Evolutionary conservation across 1,140 invertebrate genomes (phyloP).

Genomic region (Drosophila simulans): DNA sequence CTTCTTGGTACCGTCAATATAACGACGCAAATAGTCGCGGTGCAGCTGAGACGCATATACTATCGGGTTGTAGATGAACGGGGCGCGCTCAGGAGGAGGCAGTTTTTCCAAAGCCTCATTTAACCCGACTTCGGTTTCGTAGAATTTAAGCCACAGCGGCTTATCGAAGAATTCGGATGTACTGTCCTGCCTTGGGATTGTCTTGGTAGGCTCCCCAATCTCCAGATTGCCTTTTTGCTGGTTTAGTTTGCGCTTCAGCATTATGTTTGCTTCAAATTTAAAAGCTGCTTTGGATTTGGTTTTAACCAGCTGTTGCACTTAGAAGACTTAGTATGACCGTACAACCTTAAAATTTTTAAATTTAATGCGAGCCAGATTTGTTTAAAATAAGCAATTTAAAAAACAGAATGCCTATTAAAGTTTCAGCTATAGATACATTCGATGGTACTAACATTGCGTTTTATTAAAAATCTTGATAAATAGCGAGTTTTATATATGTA

Average conservation of each 20-base stretch:
- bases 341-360: background rate
- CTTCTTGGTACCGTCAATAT: constrained; percentile 88
- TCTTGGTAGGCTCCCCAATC: background rate
- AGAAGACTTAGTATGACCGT: background rate
- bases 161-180: constrained; percentile 47
- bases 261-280: constrained; percentile 11
- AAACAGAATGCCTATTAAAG: too few species aligned
- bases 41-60: constrained; percentile 92
- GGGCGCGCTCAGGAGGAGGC: constrained; percentile 27
- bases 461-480: constrained; percentile 29
- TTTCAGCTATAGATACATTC: too few species aligned
- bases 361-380: background rate
- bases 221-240: constrained; percentile 11
- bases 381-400: too few species aligned
- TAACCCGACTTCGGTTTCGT: constrained; percentile 50
- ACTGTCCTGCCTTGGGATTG: background rate
- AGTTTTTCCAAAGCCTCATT: constrained; percentile 41
- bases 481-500: constrained; percentile 6
- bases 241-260: constrained; percentile 61
- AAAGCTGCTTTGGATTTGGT: background rate
- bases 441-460: constrained; percentile 27
- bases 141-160: constrained; percentile 64
- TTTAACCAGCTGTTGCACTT: background rate
- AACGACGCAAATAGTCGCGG: constrained; percentile 88
- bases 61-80: constrained; percentile 91